Evolutionary conservation across 2,113 vertebrate genomes (phyloP).

Genomic region (Cygnus buccinator): DNA sequence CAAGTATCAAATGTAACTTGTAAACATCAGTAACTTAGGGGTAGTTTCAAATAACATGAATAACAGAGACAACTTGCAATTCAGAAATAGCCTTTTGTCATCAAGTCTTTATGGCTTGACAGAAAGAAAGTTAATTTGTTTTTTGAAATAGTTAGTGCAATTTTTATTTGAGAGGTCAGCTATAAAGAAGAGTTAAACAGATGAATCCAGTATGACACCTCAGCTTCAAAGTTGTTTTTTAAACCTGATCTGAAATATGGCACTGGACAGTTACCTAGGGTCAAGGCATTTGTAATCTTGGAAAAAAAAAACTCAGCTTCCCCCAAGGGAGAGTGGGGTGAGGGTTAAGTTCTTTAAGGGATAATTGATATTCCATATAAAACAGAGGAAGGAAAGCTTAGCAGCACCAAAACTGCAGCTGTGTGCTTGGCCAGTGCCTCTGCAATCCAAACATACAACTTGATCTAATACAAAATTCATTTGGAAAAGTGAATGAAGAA

Average conservation of each 20-base stretch:
- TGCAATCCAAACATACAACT: background rate
- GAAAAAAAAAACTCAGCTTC: slow-evolving; percentile 44
- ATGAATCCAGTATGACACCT: slow-evolving; percentile 48
- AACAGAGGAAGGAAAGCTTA: slow-evolving; percentile 13
- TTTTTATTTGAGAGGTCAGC: slow-evolving; percentile 76
- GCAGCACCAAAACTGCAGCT: slow-evolving; percentile 6
- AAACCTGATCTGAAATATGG: slow-evolving; percentile 42
- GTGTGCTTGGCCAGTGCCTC: slow-evolving; percentile 10
- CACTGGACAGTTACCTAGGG: slow-evolving; percentile 10
- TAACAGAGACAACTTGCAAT: slow-evolving; percentile 6
- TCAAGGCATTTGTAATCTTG: slow-evolving; percentile 25
- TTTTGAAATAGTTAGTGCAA: slow-evolving; percentile 68
- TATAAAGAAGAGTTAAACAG: slow-evolving; percentile 57
- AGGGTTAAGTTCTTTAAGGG: background rate
- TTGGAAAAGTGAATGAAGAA: slow-evolving; percentile 2
- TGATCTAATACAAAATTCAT: slow-evolving; percentile 3
- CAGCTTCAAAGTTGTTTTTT: slow-evolving; percentile 8
- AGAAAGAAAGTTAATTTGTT: slow-evolving; percentile 50
- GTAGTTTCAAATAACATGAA: background rate
- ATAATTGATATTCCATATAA: background rate
- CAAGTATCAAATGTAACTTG: slow-evolving; percentile 1
- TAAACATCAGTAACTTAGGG: slow-evolving; percentile 25
- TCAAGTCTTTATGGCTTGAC: slow-evolving; percentile 55
- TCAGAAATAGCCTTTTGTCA: slow-evolving; percentile 22
- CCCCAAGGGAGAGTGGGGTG: background rate